phyloP scores from a whole-genome alignment of 64 coral and sea anemone species.

The Catalaphyllia jardinei region DNA sequence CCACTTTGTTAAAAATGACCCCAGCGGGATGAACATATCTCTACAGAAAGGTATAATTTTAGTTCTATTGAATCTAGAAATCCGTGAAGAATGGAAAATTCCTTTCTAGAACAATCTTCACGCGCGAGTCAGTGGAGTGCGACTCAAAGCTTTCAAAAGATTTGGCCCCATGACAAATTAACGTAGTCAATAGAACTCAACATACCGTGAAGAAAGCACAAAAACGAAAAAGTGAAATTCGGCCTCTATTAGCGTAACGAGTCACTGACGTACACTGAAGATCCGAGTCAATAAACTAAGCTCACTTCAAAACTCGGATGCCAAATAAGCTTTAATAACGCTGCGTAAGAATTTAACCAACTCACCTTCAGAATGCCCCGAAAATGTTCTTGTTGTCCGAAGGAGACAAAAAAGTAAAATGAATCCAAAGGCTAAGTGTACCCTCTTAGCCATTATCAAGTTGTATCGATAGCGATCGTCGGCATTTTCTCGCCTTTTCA shows the following conservation, averaged over 20 bases:
- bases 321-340: background rate
- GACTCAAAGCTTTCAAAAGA: background rate
- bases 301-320: background rate
- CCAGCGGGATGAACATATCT: background rate
- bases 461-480: background rate
- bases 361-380: background rate
- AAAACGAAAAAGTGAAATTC: background rate
- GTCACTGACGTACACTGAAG: background rate
- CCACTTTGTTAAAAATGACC: background rate
- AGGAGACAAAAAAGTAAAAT: background rate
- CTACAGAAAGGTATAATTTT: background rate
- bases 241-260: background rate
- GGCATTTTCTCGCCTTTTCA: constrained; percentile 4
- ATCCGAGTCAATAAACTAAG: background rate
- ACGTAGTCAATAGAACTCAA: background rate
- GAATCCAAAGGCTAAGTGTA: background rate
- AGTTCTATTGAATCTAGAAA: background rate
- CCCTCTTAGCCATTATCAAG: constrained; percentile 5
- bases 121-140: background rate
- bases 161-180: background rate
- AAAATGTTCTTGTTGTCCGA: background rate
- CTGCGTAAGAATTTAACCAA: background rate
- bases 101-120: background rate
- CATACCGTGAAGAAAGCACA: background rate
- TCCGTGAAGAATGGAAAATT: background rate